phyloP scores from a whole-genome alignment of 2,888 invertebrate genomes.

The Psylliodes chrysocephalus region DNA sequence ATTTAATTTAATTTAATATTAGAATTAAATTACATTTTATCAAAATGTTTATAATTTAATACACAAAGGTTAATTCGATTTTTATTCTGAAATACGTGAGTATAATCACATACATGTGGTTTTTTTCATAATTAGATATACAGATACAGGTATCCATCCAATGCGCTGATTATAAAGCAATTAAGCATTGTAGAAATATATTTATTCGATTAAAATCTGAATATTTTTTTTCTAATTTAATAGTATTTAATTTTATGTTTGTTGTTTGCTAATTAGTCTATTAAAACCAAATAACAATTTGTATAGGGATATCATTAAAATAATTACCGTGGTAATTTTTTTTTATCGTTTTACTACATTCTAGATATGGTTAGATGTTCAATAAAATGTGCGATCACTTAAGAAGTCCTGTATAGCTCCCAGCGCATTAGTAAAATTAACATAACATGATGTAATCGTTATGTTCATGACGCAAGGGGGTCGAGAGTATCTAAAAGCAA shows the following conservation, averaged over 20 bases:
- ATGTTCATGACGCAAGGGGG: too few relatives aligned
- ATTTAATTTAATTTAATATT: background rate
- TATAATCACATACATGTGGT: background rate
- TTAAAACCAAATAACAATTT: slow-evolving; percentile 9
- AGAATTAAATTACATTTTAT: slow-evolving; percentile 7
- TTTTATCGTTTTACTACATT: background rate
- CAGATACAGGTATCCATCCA: background rate
- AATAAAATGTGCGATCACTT: background rate
- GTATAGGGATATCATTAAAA: background rate
- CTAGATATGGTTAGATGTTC: background rate
- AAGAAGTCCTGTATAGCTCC: background rate
- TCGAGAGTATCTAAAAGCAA: too few relatives aligned
- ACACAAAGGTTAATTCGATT: background rate
- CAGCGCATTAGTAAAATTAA: too few relatives aligned
- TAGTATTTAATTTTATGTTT: slow-evolving; percentile 2
- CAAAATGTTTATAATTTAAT: background rate
- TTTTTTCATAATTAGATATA: slow-evolving; percentile 4
- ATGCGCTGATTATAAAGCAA: slow-evolving; percentile 9
- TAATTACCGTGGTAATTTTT: slow-evolving; percentile 7
- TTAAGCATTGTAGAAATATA: background rate
- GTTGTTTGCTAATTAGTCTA: slow-evolving; percentile 14
- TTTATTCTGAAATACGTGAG: background rate
- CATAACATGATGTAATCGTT: too few relatives aligned
- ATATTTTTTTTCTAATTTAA: background rate
- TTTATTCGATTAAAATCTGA: background rate